Conservation (phyloP, 2,113 vertebrate genomes). For the Sitta europaea region DNA sequence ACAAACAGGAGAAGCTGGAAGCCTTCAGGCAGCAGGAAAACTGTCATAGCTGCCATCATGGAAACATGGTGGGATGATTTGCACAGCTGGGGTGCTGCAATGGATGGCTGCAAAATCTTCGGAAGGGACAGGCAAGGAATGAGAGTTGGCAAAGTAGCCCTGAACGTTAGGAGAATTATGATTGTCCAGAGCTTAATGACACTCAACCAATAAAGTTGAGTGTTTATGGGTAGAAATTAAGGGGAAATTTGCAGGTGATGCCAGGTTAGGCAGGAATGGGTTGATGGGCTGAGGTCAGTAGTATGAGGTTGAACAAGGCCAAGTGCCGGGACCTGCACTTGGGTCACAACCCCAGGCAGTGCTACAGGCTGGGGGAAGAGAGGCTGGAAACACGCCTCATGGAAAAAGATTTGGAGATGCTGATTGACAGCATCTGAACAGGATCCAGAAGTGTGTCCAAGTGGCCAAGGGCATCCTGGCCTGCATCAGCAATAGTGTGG, state of each 20-base stretch:
- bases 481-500: background rate
- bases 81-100: background rate
- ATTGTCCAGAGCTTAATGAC: background rate
- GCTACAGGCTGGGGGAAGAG: background rate
- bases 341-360: background rate
- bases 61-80: background rate
- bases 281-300: fast-evolving
- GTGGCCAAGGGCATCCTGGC: background rate
- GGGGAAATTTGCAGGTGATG: background rate
- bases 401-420: background rate
- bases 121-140: background rate
- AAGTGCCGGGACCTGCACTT: fast-evolving
- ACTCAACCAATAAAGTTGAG: background rate
- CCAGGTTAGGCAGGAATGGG: background rate
- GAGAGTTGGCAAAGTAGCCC: background rate
- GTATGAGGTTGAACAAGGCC: background rate
- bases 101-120: background rate
- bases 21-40: background rate
- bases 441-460: background rate
- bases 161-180: background rate
- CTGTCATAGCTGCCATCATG: background rate
- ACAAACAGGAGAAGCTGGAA: background rate
- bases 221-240: background rate
- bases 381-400: background rate
- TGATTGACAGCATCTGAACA: background rate